Evolutionary conservation across 1,140 invertebrate species (phyloP).

Genomic region (Trichonephila clavipes): DNA sequence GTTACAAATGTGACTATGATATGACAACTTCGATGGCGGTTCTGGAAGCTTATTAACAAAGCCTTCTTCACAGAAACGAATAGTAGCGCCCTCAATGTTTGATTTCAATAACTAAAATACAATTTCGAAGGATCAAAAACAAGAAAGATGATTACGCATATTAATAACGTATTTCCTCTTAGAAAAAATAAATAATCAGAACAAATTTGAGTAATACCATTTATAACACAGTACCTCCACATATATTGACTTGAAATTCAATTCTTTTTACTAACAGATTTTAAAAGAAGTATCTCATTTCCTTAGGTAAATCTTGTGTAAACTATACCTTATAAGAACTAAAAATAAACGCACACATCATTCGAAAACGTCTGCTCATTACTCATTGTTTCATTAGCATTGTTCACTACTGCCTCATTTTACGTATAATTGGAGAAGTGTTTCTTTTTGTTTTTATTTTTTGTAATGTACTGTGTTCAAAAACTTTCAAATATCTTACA

Average conservation of each 20-base stretch:
- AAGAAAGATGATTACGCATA: background rate
- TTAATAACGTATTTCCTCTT: background rate
- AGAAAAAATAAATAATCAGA: background rate
- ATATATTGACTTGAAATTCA: background rate
- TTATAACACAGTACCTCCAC: background rate
- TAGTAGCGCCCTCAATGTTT: constrained; percentile 8
- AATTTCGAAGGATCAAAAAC: background rate
- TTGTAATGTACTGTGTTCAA: no score
- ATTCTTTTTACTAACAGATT: background rate
- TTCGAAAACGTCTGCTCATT: no score
- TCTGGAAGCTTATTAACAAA: background rate
- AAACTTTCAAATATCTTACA: no score
- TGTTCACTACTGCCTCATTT: no score
- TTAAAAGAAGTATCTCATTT: background rate
- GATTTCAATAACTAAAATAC: constrained; percentile 9
- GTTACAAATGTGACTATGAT: background rate
- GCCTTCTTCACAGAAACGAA: background rate
- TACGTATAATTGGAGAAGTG: no score
- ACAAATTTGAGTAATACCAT: background rate
- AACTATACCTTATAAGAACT: no score
- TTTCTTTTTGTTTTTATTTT: no score
- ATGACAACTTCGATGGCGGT: background rate
- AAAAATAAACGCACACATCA: no score
- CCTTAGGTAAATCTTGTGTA: background rate
- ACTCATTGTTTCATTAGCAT: background rate